These are phyloP conservation scores for Callyntrura guangdongensis DNA, from an alignment of 2,888 invertebrate genomes.

Conservation along the genomic window DNA sequence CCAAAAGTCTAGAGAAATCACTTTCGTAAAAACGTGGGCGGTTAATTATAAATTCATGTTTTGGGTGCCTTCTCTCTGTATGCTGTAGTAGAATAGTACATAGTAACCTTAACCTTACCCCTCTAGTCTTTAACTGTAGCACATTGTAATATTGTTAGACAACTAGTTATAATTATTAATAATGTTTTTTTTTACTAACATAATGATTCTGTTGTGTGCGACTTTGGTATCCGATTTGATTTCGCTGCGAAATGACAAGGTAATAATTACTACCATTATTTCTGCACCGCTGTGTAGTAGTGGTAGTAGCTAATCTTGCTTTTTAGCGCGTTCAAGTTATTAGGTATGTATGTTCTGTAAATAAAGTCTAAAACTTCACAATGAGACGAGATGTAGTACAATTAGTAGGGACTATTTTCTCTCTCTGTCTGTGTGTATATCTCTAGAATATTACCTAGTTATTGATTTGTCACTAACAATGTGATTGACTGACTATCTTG, in stretches of 20 bases:
- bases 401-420: background rate
- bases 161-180: background rate
- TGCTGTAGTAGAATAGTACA: background rate
- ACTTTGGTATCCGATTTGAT: slow-evolving; percentile 38
- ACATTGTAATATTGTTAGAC: background rate
- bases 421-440: background rate
- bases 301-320: background rate
- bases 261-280: background rate
- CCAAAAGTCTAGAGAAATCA: slow-evolving; percentile 42
- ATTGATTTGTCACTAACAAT: slow-evolving; percentile 36
- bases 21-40: slow-evolving; percentile 39
- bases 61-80: slow-evolving; percentile 19
- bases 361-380: background rate
- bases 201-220: slow-evolving; percentile 27
- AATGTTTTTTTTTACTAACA: background rate
- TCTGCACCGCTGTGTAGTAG: too few species aligned
- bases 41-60: slow-evolving; percentile 58
- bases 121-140: slow-evolving; percentile 4
- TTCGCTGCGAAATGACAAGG: slow-evolving; percentile 22
- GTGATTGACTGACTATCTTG: slow-evolving; percentile 25
- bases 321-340: background rate
- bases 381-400: background rate
- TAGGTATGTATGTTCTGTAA: slow-evolving; percentile 3
- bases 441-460: background rate
- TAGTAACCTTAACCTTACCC: slow-evolving; percentile 1